Percentiles rank a stretch among this genome's conserved stretches.
Evolutionary conservation across 2,113 vertebrate species (phyloP).

Genomic region (Vidua macroura): DNA sequence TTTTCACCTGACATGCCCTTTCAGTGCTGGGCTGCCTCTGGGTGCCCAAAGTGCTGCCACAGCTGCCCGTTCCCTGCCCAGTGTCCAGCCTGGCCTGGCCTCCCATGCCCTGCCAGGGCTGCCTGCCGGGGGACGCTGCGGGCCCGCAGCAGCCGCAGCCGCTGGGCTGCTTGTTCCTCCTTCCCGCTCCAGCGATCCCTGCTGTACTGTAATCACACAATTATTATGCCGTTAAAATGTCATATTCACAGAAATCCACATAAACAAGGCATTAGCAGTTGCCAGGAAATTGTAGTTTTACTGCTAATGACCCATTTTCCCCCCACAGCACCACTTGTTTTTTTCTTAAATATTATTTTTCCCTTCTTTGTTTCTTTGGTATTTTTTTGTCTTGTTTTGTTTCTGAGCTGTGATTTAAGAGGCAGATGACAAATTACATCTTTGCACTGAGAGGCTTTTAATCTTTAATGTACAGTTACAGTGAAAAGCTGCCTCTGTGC

Average conservation of each 20-base stretch:
- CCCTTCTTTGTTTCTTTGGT: neutral
- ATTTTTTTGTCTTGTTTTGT: neutral
- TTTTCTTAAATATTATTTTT: neutral
- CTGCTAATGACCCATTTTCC: constrained; percentile 72
- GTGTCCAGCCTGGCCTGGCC: neutral
- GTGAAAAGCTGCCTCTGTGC: neutral
- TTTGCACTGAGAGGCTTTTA: constrained; percentile 23
- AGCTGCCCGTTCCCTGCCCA: fast-evolving
- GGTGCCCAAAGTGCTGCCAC: neutral
- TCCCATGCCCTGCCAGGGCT: fast-evolving
- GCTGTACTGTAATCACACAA: constrained; percentile 78
- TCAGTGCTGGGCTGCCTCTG: neutral
- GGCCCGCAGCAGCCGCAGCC: neutral
- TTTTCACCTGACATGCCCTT: neutral
- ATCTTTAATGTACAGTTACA: neutral
- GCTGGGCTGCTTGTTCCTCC: neutral
- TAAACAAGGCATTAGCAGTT: constrained; percentile 78
- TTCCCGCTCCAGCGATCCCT: constrained; percentile 33
- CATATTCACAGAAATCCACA: constrained; percentile 75
- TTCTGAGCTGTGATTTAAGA: constrained; percentile 41
- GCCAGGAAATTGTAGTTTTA: constrained; percentile 76
- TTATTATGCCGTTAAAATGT: constrained; percentile 81
- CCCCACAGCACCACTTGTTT: neutral
- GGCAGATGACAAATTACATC: constrained; percentile 5
- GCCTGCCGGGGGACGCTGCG: fast-evolving